Evolutionary conservation across 2,797 vertebrate genomes (phyloP).

Genomic region (Chromobotia macracanthus): DNA sequence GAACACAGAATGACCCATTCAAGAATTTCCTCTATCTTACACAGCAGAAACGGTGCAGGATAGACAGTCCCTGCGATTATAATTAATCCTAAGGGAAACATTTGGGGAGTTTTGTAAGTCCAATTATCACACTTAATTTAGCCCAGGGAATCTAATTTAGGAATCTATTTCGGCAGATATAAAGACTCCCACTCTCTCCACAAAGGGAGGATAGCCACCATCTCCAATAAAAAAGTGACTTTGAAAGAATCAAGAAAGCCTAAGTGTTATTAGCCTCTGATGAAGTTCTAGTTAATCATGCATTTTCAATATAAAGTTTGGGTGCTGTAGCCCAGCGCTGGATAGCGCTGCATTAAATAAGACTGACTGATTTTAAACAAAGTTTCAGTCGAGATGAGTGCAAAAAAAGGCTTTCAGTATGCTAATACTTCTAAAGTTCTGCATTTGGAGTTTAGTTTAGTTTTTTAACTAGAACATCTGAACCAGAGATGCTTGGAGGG

Average conservation of each 20-base stretch:
- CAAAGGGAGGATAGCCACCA: slow-evolving; percentile 55
- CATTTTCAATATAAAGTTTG: slow-evolving; percentile 33
- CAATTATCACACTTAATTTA: slow-evolving; percentile 57
- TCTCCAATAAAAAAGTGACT: slow-evolving; percentile 22
- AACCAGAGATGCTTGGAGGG: neutral
- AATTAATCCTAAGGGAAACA: slow-evolving; percentile 55
- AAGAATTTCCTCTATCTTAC: slow-evolving; percentile 15
- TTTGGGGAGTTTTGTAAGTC: slow-evolving; percentile 26
- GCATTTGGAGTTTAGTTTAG: neutral
- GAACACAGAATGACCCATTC: slow-evolving; percentile 20
- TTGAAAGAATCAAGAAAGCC: slow-evolving; percentile 34
- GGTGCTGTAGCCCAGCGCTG: neutral
- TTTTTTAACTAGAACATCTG: neutral
- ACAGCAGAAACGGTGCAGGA: slow-evolving; percentile 23
- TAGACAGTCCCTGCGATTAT: slow-evolving; percentile 41
- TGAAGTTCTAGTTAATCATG: slow-evolving; percentile 6
- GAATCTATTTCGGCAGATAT: slow-evolving; percentile 43
- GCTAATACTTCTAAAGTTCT: neutral
- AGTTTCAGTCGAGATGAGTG: neutral
- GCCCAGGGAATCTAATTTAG: slow-evolving; percentile 41
- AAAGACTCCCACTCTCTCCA: slow-evolving; percentile 25
- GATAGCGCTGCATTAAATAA: neutral
- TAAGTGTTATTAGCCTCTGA: slow-evolving; percentile 11
- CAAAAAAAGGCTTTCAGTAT: slow-evolving; percentile 2
- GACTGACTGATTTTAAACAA: slow-evolving; percentile 4